phyloP scores from a whole-genome alignment of 2,113 vertebrate genomes.

The Cromileptes altivelis region DNA sequence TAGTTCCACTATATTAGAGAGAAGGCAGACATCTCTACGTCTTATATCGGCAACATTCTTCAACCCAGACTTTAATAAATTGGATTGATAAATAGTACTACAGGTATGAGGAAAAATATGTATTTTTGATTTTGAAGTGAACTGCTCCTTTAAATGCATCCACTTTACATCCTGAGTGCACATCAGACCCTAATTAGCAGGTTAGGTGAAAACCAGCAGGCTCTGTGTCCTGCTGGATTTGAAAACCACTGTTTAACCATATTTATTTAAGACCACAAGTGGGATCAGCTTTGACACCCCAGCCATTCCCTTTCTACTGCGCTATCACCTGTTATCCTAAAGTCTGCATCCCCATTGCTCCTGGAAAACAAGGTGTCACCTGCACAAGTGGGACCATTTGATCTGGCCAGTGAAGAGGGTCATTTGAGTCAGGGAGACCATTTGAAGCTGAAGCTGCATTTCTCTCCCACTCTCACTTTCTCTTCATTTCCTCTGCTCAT shows the following conservation, averaged over 20 bases:
- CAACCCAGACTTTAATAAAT: too few species aligned
- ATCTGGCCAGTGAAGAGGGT: conserved; percentile 32
- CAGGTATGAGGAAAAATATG: too few species aligned
- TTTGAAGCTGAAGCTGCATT: conserved; percentile 50
- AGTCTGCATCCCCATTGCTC: conserved; percentile 36
- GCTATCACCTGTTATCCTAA: conserved; percentile 44
- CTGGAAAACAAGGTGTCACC: conserved; percentile 54
- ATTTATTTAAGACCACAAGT: conserved; percentile 6
- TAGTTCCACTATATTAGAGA: too few species aligned
- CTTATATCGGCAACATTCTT: too few species aligned
- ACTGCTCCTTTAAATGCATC: background rate
- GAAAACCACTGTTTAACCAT: background rate
- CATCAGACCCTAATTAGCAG: background rate
- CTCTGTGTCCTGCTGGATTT: too few species aligned
- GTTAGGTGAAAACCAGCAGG: too few species aligned
- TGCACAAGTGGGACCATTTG: conserved; percentile 46
- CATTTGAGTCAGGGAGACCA: conserved; percentile 48
- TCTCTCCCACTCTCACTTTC: conserved; percentile 37
- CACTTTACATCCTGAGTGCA: background rate
- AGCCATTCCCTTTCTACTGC: conserved; percentile 35
- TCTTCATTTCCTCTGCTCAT: conserved; percentile 48
- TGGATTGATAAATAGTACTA: too few species aligned
- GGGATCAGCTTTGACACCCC: conserved; percentile 1
- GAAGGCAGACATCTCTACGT: too few species aligned
- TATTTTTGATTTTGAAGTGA: too few species aligned